Evolutionary conservation across 2,113 vertebrate species (phyloP).

Genomic region (Megatriorchis doriae): DNA sequence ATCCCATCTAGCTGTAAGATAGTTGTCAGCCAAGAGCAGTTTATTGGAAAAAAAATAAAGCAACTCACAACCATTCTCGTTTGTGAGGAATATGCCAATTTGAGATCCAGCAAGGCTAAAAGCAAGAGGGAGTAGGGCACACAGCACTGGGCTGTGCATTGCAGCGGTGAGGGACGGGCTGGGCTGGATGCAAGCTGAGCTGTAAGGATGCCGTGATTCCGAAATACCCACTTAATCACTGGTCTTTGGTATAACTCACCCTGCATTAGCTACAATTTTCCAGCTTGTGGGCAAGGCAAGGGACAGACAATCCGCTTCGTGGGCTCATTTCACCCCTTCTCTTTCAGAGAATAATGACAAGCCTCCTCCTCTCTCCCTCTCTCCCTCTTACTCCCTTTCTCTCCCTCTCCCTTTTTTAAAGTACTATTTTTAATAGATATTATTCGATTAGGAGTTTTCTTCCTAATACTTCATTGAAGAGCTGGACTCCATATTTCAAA

Average conservation of each 20-base stretch:
- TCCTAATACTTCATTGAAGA: neutral
- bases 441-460: neutral
- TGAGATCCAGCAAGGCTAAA: neutral
- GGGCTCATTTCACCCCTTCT: neutral
- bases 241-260: neutral
- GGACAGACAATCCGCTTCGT: neutral
- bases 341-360: neutral
- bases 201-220: neutral
- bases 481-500: neutral
- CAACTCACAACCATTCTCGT: neutral
- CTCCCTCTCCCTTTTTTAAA: neutral
- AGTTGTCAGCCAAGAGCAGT: neutral
- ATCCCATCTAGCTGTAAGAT: neutral
- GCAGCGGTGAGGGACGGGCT: neutral
- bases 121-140: neutral
- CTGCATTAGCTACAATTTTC: neutral
- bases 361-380: neutral
- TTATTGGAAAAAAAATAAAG: neutral
- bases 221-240: neutral
- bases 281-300: neutral
- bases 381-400: fast-evolving
- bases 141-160: neutral
- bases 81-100: neutral
- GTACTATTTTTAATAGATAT: neutral
- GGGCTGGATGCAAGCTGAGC: neutral